Percentiles rank a stretch among this genome's conserved stretches.
Evolutionary conservation across 2,888 invertebrate species (phyloP).

Genomic region (Drosophila fulvimacula): DNA sequence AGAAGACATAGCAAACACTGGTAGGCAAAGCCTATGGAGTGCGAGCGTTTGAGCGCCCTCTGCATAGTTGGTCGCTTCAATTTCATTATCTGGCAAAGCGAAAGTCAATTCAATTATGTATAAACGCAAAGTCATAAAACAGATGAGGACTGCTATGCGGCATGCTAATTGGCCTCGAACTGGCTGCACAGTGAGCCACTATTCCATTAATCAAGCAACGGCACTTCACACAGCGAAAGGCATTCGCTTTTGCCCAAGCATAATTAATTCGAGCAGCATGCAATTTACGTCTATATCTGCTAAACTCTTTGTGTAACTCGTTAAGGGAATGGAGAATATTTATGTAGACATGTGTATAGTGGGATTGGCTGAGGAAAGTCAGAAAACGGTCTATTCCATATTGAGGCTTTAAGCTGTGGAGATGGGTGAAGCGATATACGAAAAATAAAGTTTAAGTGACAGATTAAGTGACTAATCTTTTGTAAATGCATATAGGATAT

Average conservation of each 20-base stretch:
- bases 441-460: no score
- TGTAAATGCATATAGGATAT: no score
- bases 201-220: constrained; percentile 25
- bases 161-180: constrained; percentile 6
- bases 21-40: background rate
- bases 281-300: background rate
- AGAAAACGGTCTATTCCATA: background rate
- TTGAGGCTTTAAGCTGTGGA: no score
- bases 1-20: constrained; percentile 12
- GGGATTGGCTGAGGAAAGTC: background rate
- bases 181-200: background rate
- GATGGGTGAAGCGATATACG: no score
- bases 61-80: background rate
- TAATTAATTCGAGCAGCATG: constrained; percentile 13
- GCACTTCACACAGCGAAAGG: background rate
- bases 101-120: constrained; percentile 3
- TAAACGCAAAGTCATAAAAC: background rate
- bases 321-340: no score
- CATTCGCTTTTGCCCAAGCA: background rate
- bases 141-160: constrained; percentile 8
- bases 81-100: background rate
- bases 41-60: background rate
- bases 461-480: no score
- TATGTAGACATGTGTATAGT: background rate
- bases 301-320: background rate